Percentiles rank a stretch among this genome's conserved stretches.
Conservation (phyloP, 2,888 invertebrate species). For the Gisinianus flammeolus region DNA sequence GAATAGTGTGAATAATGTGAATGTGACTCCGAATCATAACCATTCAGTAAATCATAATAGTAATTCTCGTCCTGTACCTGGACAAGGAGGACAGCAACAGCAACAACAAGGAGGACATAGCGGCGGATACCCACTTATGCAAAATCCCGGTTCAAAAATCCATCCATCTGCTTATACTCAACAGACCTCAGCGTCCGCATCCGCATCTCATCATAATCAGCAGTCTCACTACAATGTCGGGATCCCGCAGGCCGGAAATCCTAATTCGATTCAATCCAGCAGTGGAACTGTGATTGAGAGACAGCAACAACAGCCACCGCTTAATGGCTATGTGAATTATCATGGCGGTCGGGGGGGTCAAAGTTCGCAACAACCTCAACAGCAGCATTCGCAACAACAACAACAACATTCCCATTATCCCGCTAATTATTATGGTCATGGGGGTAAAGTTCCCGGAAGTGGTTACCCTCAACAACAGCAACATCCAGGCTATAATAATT, state of each 20-base stretch:
- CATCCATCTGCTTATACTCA: constrained; percentile 24
- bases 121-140: constrained; percentile 19
- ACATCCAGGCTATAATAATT: constrained; percentile 40
- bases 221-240: not conserved
- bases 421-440: constrained; percentile 1
- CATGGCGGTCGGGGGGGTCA: constrained; percentile 1
- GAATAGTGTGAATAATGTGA: not conserved
- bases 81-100: not conserved
- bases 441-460: constrained; percentile 1
- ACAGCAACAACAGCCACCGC: not conserved
- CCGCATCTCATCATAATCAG: not conserved
- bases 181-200: constrained; percentile 14
- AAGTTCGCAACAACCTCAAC: constrained; percentile 8
- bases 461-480: constrained; percentile 29
- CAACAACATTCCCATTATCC: constrained; percentile 21
- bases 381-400: constrained; percentile 24
- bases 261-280: not conserved
- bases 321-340: constrained; percentile 33
- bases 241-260: not conserved
- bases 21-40: not conserved
- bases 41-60: not conserved
- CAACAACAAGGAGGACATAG: not conserved
- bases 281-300: not conserved
- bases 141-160: constrained; percentile 18
- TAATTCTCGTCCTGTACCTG: not conserved